Conservation (phyloP, 2,888 invertebrate species). For the Lepidochitona cinerea region DNA sequence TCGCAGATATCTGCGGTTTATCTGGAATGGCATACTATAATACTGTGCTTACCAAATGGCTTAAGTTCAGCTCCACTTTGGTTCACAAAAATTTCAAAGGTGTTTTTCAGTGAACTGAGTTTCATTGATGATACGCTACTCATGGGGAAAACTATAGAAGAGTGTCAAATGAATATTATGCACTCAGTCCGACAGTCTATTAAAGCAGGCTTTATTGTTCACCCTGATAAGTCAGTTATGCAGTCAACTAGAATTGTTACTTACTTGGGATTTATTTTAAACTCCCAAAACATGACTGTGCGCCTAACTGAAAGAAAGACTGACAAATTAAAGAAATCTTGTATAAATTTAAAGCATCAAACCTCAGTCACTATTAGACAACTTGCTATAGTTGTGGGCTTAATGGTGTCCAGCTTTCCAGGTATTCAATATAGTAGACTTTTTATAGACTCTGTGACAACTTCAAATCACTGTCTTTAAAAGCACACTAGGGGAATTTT, state of each 20-base stretch:
- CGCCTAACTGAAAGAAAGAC: neutral
- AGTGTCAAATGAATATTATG: neutral
- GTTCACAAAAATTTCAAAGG: neutral
- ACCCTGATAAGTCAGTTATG: conserved; percentile 1
- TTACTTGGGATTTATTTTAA: conserved; percentile 14
- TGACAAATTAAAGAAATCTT: neutral
- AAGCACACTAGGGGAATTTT: conserved; percentile 12
- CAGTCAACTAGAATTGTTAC: neutral
- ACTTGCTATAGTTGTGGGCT: conserved; percentile 9
- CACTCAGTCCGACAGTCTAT: neutral
- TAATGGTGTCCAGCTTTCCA: conserved; percentile 4
- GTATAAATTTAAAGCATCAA: neutral
- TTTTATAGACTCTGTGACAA: conserved; percentile 7
- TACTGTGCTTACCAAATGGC: neutral
- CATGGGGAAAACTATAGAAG: neutral
- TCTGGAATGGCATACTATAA: neutral
- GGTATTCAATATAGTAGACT: neutral
- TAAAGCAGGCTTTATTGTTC: neutral
- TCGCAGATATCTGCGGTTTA: neutral
- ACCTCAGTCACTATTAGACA: conserved; percentile 6
- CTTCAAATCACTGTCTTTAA: conserved; percentile 6
- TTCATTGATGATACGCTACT: neutral
- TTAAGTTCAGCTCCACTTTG: neutral
- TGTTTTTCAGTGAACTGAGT: neutral
- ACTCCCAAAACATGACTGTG: conserved; percentile 8